phyloP scores from a whole-genome alignment of 2,113 vertebrate species.

The Antennarius striatus region DNA sequence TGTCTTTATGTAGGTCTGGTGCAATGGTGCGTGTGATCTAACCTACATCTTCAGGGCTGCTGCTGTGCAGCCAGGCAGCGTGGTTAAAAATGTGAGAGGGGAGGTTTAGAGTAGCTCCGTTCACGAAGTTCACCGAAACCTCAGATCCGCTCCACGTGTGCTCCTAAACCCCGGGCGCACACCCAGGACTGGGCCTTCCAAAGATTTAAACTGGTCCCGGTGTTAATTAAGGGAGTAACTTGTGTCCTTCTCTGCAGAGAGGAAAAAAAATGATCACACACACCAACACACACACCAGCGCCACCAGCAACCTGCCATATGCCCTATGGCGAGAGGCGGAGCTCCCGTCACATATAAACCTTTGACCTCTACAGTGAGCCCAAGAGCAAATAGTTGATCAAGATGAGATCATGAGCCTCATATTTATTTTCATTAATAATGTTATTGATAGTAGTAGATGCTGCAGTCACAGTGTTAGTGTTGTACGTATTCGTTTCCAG shows the following conservation, averaged over 20 bases:
- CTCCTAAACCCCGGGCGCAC: background rate
- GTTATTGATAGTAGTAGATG: no score
- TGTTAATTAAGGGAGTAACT: slow-evolving; percentile 5
- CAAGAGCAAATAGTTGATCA: no score
- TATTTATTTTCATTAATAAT: no score
- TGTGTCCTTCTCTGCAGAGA: background rate
- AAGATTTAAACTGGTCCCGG: slow-evolving; percentile 1
- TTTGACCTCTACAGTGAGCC: no score
- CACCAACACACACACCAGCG: slow-evolving; percentile 9
- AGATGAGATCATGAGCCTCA: no score
- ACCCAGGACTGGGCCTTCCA: background rate
- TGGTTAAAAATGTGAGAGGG: slow-evolving; percentile 18
- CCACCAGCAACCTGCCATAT: slow-evolving; percentile 26
- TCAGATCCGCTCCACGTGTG: background rate
- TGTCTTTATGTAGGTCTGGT: slow-evolving; percentile 52
- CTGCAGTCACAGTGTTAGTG: no score
- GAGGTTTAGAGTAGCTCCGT: background rate
- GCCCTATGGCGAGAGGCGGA: slow-evolving; percentile 8
- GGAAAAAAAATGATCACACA: background rate
- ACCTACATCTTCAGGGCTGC: slow-evolving; percentile 76
- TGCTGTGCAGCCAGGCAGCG: slow-evolving; percentile 27
- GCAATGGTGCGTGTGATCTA: slow-evolving; percentile 68
- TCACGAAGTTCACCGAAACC: no score
- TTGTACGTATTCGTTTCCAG: no score
- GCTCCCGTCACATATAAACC: slow-evolving; percentile 19